Conservation (phyloP, 2,888 invertebrate species). For the Sminthurinus aureus region DNA sequence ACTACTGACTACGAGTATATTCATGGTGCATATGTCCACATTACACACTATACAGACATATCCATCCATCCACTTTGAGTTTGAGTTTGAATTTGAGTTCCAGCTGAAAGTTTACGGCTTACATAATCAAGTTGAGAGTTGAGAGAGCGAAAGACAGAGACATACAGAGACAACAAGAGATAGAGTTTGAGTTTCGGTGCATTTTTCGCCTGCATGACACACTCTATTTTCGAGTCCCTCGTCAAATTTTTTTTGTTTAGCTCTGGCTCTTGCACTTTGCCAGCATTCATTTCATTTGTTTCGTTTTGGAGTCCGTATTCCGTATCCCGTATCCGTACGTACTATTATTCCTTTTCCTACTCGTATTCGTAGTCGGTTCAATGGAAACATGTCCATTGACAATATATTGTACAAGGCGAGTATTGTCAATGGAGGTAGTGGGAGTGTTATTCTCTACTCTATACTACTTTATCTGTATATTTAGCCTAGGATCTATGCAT, state of each 20-base stretch:
- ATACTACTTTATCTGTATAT: no score
- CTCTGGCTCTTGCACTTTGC: constrained; percentile 30
- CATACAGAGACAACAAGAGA: background rate
- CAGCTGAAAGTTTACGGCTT: constrained; percentile 23
- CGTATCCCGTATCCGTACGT: no score
- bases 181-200: background rate
- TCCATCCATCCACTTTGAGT: no score
- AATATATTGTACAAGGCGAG: background rate
- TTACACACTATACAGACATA: no score
- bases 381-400: background rate
- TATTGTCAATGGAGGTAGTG: background rate
- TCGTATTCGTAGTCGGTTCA: no score
- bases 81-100: background rate
- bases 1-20: no score
- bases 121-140: constrained; percentile 20
- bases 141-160: constrained; percentile 3
- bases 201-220: constrained; percentile 33
- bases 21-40: background rate
- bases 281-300: constrained; percentile 6
- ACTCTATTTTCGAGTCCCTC: constrained; percentile 40
- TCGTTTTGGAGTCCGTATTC: background rate
- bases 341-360: no score
- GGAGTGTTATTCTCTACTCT: background rate
- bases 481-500: no score
- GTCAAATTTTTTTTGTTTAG: constrained; percentile 29